Evolutionary conservation across 23 tunicate genomes (phyloP).

Genomic region (Clavelina lepadiformis): DNA sequence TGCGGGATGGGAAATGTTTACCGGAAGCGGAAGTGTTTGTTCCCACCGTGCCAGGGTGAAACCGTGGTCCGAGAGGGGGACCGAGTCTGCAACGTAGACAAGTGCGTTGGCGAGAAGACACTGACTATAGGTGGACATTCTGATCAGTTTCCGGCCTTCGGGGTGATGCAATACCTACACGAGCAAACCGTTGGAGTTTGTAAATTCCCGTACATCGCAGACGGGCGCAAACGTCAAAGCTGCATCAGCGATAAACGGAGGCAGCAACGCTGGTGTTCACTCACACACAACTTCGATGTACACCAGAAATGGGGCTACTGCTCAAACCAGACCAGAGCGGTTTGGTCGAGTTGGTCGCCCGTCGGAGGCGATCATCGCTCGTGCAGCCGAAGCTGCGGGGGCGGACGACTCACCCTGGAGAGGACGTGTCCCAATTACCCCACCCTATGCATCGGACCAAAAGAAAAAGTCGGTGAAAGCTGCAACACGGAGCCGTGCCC

Average conservation of each 20-base stretch:
- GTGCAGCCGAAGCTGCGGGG: constrained; percentile 45
- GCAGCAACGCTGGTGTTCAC: constrained; percentile 53
- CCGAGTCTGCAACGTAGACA: constrained; percentile 32
- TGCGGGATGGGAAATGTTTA: constrained; percentile 70
- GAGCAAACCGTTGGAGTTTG: constrained; percentile 37
- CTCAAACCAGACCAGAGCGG: constrained; percentile 17
- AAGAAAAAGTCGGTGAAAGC: constrained; percentile 10
- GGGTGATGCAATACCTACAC: constrained; percentile 1
- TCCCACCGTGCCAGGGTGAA: constrained; percentile 36
- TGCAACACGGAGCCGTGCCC: constrained; percentile 74
- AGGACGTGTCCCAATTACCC: constrained; percentile 48
- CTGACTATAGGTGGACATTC: constrained; percentile 56
- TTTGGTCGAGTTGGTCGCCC: constrained; percentile 46
- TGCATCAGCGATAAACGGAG: constrained; percentile 34
- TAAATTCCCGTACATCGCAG: constrained; percentile 52
- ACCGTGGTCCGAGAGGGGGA: neutral
- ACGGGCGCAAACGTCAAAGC: constrained; percentile 15
- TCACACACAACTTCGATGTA: constrained; percentile 62
- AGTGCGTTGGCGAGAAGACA: constrained; percentile 47
- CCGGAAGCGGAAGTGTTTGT: constrained; percentile 38
- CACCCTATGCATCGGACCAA: constrained; percentile 33
- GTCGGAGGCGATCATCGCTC: neutral
- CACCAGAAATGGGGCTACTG: constrained; percentile 88
- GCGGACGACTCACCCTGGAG: constrained; percentile 16
- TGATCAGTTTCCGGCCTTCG: constrained; percentile 38